Evolutionary conservation across 2,888 invertebrate genomes (phyloP), one percentile per base, ranked within the genome.

Genomic region (Tenodera sinensis): DNA sequence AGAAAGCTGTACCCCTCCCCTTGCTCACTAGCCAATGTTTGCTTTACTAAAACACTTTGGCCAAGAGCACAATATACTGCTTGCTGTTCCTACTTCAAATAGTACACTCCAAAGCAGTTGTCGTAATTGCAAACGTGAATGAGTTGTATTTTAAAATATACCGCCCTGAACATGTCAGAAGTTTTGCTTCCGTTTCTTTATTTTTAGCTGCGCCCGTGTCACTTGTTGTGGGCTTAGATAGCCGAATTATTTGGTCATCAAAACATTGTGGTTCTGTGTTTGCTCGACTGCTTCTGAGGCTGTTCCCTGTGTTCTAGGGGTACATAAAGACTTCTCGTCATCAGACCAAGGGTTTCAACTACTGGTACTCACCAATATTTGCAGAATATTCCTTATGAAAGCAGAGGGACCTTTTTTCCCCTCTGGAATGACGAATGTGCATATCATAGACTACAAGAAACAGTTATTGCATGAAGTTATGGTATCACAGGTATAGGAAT

Each of bases 31-130:
- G 54, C 54, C 54, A 20, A 71, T 89, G 88, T 89, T 89, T 88
- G 81, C 88, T 89, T 85, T 81, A 89, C 89, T 89, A 89, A 89
- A 89, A 89, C 88, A 89, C 20, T 28, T 28, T 86, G 86, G 81
- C 86, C 81, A 86, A 28, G 54, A 71, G 54, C 54, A 71, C 54
- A 71, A 71, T 71, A 71, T 71, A 71, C 54, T 71, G 54, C 54
- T 71, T 71, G 54, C 54, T 71, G 54, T 71, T 71, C 54, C 54
- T 71, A 71, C 54, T 71, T 71, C 54, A 71, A 71, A 71, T 71
- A 71, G 25, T 71, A 71, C 54, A 71, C 54, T 71, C 54, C 25
- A 71, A 71, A 71, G 54, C 54, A 71, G 54, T 71, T 71, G 54
- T 71, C 54, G 54, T 71, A 71, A 71, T 71, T 71, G 54, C 54